A percentile compares a stretch with the other conserved stretches of the same genome.
Evolutionary conservation across 2,113 vertebrate species (phyloP).

Genomic region (Sitta europaea): DNA sequence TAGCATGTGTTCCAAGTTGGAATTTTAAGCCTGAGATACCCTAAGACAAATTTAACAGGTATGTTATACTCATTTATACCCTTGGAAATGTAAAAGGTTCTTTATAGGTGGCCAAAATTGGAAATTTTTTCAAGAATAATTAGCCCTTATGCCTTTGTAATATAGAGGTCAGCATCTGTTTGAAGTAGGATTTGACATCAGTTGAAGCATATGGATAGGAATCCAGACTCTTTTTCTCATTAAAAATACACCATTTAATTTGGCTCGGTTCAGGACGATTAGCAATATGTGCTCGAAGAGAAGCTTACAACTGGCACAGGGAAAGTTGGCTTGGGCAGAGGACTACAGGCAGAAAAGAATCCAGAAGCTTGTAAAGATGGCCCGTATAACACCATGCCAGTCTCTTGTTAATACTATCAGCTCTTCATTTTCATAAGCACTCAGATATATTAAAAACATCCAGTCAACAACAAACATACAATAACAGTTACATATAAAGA

Average conservation of each 20-base stretch:
- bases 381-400: neutral
- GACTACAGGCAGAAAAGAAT: neutral
- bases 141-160: conserved; percentile 16
- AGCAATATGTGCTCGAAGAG: conserved; percentile 21
- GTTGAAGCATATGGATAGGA: conserved; percentile 52
- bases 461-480: neutral
- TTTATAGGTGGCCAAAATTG: neutral
- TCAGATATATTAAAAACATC: neutral
- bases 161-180: conserved; percentile 60
- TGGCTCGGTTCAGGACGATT: conserved; percentile 37
- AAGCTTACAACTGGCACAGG: neutral
- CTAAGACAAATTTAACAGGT: neutral
- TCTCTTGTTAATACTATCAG: neutral
- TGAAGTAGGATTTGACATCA: conserved; percentile 52
- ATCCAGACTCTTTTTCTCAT: conserved; percentile 52
- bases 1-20: neutral
- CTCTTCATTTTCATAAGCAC: conserved; percentile 2
- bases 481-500: neutral
- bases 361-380: conserved; percentile 11
- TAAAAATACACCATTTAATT: conserved; percentile 65
- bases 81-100: neutral
- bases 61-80: neutral
- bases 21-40: neutral
- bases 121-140: conserved; percentile 12
- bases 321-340: neutral